Conservation (phyloP, 2,888 invertebrate species). For the Drosophila kuntzei region DNA sequence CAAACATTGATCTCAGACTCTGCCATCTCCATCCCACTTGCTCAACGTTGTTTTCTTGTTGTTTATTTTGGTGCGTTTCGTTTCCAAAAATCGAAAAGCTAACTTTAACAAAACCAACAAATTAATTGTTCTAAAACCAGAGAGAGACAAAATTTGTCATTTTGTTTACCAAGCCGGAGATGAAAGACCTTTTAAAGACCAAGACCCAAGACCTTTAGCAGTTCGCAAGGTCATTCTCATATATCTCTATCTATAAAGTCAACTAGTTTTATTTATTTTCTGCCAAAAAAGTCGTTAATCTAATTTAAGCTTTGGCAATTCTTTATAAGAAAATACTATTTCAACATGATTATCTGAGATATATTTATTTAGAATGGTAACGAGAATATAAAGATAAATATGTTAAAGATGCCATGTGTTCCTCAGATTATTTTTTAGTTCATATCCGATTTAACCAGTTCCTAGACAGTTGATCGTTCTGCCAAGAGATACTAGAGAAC, state of each 20-base stretch:
- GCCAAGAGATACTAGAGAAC: no score
- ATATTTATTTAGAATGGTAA: not conserved
- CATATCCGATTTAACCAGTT: not conserved
- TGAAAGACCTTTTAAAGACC: conserved; percentile 50
- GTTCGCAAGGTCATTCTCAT: conserved; percentile 21
- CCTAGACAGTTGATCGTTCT: not conserved
- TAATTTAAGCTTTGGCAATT: conserved; percentile 5
- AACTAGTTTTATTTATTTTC: conserved; percentile 17
- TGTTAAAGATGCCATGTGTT: no score
- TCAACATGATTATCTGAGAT: not conserved
- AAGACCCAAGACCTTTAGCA: conserved; percentile 24
- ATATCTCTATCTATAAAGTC: conserved; percentile 3
- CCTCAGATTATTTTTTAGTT: not conserved
- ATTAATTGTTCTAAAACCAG: conserved; percentile 69
- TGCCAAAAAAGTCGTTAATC: conserved; percentile 1
- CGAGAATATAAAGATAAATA: not conserved
- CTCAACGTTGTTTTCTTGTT: conserved; percentile 1
- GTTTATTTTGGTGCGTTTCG: conserved; percentile 6
- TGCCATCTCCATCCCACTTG: conserved; percentile 20
- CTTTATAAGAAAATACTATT: not conserved
- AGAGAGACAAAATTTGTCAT: conserved; percentile 40
- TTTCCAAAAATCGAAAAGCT: conserved; percentile 34
- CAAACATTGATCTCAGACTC: conserved; percentile 7
- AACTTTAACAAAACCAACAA: conserved; percentile 51
- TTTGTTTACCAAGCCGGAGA: conserved; percentile 31